A percentile compares a stretch with the other conserved stretches of the same genome.
Conservation (phyloP, 2,888 invertebrate species). For the Alloscopus bannaensis region DNA sequence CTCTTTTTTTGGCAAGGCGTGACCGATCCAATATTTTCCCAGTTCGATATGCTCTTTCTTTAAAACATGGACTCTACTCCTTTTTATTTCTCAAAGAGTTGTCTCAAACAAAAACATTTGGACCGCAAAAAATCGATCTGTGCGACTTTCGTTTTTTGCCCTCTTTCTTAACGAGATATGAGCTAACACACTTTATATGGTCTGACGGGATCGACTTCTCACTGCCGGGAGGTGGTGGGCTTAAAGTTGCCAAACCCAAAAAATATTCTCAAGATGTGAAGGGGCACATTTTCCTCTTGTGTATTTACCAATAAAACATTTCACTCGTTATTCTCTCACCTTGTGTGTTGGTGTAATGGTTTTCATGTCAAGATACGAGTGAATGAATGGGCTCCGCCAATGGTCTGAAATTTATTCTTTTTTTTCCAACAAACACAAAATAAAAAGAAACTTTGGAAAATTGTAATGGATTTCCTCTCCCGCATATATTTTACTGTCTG, state of each 20-base stretch:
- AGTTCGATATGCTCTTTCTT: constrained; percentile 48
- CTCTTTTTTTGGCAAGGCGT: constrained; percentile 52
- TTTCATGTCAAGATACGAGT: constrained; percentile 39
- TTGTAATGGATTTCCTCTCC: constrained; percentile 62
- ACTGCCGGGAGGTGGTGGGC: constrained; percentile 32
- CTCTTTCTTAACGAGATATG: constrained; percentile 44
- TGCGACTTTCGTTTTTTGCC: constrained; percentile 53
- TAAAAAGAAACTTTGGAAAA: constrained; percentile 55
- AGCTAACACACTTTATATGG: constrained; percentile 59
- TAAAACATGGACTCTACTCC: constrained; percentile 6
- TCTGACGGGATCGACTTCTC: constrained; percentile 54
- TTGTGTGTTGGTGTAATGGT: constrained; percentile 46
- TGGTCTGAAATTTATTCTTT: constrained; percentile 51
- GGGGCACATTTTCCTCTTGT: constrained; percentile 56
- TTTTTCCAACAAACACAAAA: too few relatives aligned
- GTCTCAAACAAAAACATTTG: constrained; percentile 33
- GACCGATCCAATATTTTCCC: constrained; percentile 59
- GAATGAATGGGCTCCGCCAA: constrained; percentile 37
- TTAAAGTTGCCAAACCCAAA: constrained; percentile 58
- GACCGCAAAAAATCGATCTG: constrained; percentile 35
- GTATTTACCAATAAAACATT: constrained; percentile 60
- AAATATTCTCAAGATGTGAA: constrained; percentile 39
- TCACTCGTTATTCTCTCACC: constrained; percentile 65
- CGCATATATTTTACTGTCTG: too few relatives aligned
- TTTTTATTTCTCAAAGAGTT: constrained; percentile 24